These are phyloP conservation scores for Seira ritae DNA, from an alignment of 2,888 invertebrate genomes.

Conservation along the genomic window DNA sequence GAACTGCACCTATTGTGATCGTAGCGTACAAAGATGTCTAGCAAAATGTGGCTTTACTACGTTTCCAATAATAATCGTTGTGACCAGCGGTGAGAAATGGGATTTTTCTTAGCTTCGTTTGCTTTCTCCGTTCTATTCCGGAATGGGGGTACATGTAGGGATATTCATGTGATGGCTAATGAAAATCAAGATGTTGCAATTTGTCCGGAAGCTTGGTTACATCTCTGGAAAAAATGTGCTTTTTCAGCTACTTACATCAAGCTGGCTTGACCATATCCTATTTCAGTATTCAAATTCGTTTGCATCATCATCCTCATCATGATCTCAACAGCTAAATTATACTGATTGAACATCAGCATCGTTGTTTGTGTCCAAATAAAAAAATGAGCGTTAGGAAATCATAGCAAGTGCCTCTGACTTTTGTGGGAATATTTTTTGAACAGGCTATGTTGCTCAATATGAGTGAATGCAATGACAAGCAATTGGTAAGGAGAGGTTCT, in stretches of 20 bases:
- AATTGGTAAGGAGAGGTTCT: background rate
- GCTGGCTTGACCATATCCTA: background rate
- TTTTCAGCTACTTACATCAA: background rate
- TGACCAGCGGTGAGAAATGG: background rate
- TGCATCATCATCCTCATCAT: background rate
- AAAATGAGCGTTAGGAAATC: background rate
- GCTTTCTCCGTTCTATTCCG: too few relatives aligned
- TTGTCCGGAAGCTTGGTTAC: background rate
- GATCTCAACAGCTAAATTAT: background rate
- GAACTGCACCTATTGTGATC: background rate
- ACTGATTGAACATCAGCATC: too few relatives aligned
- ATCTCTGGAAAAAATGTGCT: background rate
- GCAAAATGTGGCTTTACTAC: too few relatives aligned
- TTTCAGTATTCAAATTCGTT: conserved; percentile 3
- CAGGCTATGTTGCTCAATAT: background rate
- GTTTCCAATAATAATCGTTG: too few relatives aligned
- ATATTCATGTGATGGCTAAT: background rate
- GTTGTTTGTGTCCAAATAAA: too few relatives aligned
- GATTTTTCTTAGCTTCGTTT: too few relatives aligned
- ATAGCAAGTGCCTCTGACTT: background rate
- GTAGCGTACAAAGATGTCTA: background rate
- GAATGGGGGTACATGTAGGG: too few relatives aligned
- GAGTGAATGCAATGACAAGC: too few relatives aligned
- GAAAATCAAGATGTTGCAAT: background rate
- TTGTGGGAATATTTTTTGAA: background rate